Evolutionary conservation across 1,140 invertebrate genomes (phyloP), one percentile per base, ranked within the genome.

Genomic region (Aporrectodea caliginosa): DNA sequence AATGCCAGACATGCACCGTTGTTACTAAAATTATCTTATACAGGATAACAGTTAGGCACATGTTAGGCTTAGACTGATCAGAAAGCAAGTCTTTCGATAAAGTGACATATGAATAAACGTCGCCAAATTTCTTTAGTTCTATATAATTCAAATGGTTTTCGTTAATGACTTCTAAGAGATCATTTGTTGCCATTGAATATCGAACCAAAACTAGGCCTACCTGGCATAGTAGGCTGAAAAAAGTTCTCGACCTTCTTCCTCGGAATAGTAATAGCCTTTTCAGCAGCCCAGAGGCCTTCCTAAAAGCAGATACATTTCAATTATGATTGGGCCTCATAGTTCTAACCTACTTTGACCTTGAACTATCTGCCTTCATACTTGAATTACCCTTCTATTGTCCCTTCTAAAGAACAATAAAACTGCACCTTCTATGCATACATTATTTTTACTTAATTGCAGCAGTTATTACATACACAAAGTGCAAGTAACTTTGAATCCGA

Each of bases 211-310:
- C 43, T 58, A 58, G 43, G 43, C 43, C 43, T 58, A 91, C 91
- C 92, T 83, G 92, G 91, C 89, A 93, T 91, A 80, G 90, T 88
- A 1, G 90, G 89, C 12, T 91, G 84, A 0, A 87, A 82, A 91
- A 93, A 96, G 27, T 92, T 92, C 74, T 92, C 89, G 0, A 96
- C 93, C 81, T 92, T 91, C 84, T 95, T 95, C 0, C 88, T 81
- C 16, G 92, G 91, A 70, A 97, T 87, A 79, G 92, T 88, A 68
- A 96, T 94, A 0, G 95, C 94, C 86, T 93, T 93, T 75, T 95
- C 92, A 0, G 92, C 90, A 33, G 84, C 88, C 92, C 94, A 96
- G 32, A 88, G 90, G 16, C 91, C 92, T 75, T 92, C 89, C 35
- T 91, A 85, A 32, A 73, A 77, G 22, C 22, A 58, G 43, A 12